phyloP scores from a whole-genome alignment of 2,888 invertebrate genomes.

The Thymelicus lineola region DNA sequence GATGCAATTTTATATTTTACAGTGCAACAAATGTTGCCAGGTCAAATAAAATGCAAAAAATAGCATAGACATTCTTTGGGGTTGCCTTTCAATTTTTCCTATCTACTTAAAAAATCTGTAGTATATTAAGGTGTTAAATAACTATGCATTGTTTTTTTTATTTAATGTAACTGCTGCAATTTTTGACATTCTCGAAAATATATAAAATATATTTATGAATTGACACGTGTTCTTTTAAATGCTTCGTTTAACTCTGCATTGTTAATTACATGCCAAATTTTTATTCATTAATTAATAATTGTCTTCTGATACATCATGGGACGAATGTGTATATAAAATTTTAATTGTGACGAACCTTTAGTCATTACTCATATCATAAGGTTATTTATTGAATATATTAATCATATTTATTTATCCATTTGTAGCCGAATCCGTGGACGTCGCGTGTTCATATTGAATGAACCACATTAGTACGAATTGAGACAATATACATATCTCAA shows the following conservation, averaged over 20 bases:
- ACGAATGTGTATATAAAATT: constrained; percentile 61
- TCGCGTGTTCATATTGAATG: constrained; percentile 2
- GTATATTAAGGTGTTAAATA: background rate
- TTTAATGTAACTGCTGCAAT: background rate
- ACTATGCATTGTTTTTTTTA: background rate
- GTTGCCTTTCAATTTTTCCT: background rate
- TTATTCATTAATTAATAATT: constrained; percentile 35
- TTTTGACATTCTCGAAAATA: background rate
- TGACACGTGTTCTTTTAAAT: background rate
- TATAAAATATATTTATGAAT: background rate
- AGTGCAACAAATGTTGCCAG: background rate
- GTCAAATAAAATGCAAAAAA: background rate
- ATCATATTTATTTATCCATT: constrained; percentile 13
- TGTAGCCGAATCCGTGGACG: background rate
- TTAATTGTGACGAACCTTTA: constrained; percentile 52
- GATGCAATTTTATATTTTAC: background rate
- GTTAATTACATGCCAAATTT: background rate
- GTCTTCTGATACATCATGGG: too few species aligned
- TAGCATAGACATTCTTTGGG: constrained; percentile 13
- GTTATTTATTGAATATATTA: constrained; percentile 26
- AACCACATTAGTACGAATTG: constrained; percentile 20
- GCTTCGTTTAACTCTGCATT: background rate
- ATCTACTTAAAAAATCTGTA: background rate
- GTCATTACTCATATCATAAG: constrained; percentile 45
- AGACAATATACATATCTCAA: constrained; percentile 40